Base-by-base conservation (phyloP, 2,888 invertebrate species). In the Idaea aversata region DNA sequence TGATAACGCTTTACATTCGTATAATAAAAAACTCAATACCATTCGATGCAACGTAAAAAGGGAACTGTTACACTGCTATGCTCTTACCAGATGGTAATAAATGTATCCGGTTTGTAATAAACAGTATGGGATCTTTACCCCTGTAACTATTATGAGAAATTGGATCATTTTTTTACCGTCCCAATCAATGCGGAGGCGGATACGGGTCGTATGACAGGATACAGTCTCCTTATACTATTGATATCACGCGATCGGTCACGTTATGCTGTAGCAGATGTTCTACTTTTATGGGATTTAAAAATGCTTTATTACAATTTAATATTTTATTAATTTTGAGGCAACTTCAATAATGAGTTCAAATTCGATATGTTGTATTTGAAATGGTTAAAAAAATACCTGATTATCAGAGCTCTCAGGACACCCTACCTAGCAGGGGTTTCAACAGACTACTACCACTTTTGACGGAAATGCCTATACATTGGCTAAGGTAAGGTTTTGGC, bases 191-290 rank as follows among this genome's bases (percentile, higher is more conserved):
- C 81, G 88, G 77, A 88, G 92, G 91, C 91, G 93, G 93, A 91
- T 90, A 88, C 87, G 85, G 84, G 77, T 93, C 92, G 74, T 87
- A 90, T 93, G 91, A 91, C 93, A 91, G 92, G 91, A 92, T 91
- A 88, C 83, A 81, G 84, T 90, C 83, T 86, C 84, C 80, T 84
- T 78, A 77, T 76, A 79, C 79, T 81, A 79, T 84, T 85, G 81
- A 85, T 89, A 89, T 87, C 88, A 88, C 82, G 88, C 87, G 83
- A 88, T 88, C 79, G 77, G 79, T 85, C 86, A 86, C 84, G 86
- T 85, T 85, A 88, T 86, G 82, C 76, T 68, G 69, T 72, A 84
- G 83, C 91, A 92, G 90, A 88, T 91, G 91, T 85, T 73, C 62
- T 60, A 13, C 63, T 38, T 61, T 57, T 16, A 10, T 25, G 57